Evolutionary conservation across 2,797 vertebrate genomes (phyloP).

Genomic region (Labroides dimidiatus): DNA sequence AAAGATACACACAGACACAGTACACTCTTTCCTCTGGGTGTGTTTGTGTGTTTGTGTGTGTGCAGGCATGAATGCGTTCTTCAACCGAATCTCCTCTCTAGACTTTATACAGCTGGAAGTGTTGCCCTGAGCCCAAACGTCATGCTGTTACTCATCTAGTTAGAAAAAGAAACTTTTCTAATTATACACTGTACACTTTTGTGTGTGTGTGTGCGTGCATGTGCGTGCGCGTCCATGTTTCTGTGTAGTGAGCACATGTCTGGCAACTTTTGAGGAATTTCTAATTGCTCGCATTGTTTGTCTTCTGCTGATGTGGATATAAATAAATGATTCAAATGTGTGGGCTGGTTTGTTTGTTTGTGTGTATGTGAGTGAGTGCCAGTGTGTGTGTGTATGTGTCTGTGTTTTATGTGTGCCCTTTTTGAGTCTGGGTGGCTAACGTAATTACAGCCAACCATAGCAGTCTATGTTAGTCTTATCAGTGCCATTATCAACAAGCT

Average conservation of each 20-base stretch:
- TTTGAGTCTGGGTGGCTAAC: constrained; percentile 15
- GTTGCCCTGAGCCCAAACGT: constrained; percentile 56
- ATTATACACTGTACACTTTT: constrained; percentile 10
- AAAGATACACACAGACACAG: constrained; percentile 45
- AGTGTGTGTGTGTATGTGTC: neutral
- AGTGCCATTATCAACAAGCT: constrained; percentile 64
- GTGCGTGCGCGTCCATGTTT: constrained; percentile 6
- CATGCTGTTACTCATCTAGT: constrained; percentile 54
- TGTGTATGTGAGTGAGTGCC: constrained; percentile 4
- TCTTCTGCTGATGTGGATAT: constrained; percentile 37
- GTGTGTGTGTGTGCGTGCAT: constrained; percentile 8
- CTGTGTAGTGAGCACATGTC: constrained; percentile 37
- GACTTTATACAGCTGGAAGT: constrained; percentile 71
- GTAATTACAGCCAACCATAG: constrained; percentile 47
- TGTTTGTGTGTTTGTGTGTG: constrained; percentile 23
- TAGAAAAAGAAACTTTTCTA: constrained; percentile 25
- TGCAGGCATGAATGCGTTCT: constrained; percentile 25
- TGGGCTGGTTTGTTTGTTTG: constrained; percentile 46
- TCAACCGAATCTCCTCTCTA: constrained; percentile 42
- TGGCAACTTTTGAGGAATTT: constrained; percentile 55
- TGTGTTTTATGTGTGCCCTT: constrained; percentile 12
- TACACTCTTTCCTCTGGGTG: constrained; percentile 3
- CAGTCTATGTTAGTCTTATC: constrained; percentile 68
- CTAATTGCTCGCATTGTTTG: constrained; percentile 53
- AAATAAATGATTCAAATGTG: constrained; percentile 66